phyloP scores from a whole-genome alignment of 2,888 invertebrate genomes.

The Folsomia candida region DNA sequence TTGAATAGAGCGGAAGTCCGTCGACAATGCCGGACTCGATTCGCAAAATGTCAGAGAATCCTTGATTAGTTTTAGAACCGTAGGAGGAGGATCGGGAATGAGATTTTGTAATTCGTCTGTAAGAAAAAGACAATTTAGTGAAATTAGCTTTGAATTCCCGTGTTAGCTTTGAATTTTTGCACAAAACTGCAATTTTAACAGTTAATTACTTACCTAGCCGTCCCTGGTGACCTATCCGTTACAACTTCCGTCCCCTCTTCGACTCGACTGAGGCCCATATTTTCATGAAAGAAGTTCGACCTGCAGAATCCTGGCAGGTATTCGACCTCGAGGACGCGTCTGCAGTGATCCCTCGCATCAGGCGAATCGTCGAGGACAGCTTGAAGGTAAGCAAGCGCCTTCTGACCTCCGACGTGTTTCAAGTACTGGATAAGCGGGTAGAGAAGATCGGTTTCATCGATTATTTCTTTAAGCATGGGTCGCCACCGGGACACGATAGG shows the following conservation, averaged over 20 bases:
- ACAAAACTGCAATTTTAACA: neutral
- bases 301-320: constrained; percentile 46
- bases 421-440: constrained; percentile 48
- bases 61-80: constrained; percentile 30
- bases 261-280: constrained; percentile 44
- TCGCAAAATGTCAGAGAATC: constrained; percentile 35
- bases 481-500: constrained; percentile 44
- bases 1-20: constrained; percentile 37
- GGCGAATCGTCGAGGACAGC: constrained; percentile 48
- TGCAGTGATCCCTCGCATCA: constrained; percentile 43
- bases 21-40: constrained; percentile 41
- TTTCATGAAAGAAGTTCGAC: constrained; percentile 43
- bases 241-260: constrained; percentile 45
- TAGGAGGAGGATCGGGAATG: constrained; percentile 47
- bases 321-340: constrained; percentile 43
- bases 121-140: neutral
- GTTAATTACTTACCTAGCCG: constrained; percentile 1
- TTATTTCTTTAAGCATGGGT: constrained; percentile 43
- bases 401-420: constrained; percentile 41
- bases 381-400: constrained; percentile 47
- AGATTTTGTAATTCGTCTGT: neutral
- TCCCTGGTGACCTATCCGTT: constrained; percentile 21
- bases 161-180: neutral
- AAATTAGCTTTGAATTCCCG: too few species aligned
- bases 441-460: constrained; percentile 45